Evolutionary conservation across 2,888 invertebrate genomes (phyloP).

Genomic region (Eupithecia vulgata): DNA sequence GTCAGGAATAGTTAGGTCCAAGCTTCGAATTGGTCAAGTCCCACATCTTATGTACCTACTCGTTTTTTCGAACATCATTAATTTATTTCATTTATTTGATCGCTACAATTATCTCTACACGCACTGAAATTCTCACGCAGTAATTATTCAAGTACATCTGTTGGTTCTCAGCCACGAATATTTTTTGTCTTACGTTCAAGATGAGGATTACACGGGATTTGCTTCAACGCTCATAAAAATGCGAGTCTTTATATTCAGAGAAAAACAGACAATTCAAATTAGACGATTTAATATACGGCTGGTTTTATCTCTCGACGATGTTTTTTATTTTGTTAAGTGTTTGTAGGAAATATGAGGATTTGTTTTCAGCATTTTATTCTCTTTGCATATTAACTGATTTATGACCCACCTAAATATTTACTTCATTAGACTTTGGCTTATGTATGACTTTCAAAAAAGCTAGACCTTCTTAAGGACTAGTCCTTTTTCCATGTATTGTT

Average conservation of each 20-base stretch:
- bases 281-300: conserved; percentile 15
- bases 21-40: too few species aligned
- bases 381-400: background rate
- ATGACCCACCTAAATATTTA: background rate
- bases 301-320: conserved; percentile 3
- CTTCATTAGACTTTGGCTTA: background rate
- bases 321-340: conserved; percentile 10
- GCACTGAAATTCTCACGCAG: conserved; percentile 43
- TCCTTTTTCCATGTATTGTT: background rate
- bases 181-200: conserved; percentile 44
- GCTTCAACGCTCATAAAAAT: conserved; percentile 40
- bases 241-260: conserved; percentile 37
- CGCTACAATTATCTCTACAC: conserved; percentile 24
- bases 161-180: conserved; percentile 61
- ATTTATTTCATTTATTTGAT: conserved; percentile 5
- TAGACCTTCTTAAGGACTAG: background rate
- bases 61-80: background rate
- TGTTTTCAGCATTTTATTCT: background rate
- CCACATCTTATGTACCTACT: too few species aligned
- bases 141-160: conserved; percentile 72
- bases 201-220: conserved; percentile 44
- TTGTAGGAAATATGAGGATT: background rate
- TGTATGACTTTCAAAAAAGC: background rate
- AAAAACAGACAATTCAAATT: conserved; percentile 28
- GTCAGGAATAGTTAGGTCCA: too few species aligned